Evolutionary conservation across 2,888 invertebrate genomes (phyloP).

Genomic region (Ophion slaviceki): DNA sequence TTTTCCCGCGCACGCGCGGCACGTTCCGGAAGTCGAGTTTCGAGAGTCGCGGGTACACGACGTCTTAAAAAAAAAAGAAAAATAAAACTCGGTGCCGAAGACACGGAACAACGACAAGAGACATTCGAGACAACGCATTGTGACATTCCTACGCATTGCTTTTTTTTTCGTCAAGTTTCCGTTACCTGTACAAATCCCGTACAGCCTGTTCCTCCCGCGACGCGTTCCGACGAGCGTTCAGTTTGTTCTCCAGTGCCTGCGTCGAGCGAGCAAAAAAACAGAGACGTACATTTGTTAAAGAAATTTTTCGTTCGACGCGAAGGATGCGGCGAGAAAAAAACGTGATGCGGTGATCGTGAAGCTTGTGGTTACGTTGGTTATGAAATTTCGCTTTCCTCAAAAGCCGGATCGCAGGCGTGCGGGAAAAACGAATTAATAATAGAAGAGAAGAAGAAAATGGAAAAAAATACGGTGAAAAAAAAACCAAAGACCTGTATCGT

Average conservation of each 20-base stretch:
- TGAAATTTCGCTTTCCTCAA: neutral
- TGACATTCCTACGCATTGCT: conserved; percentile 66
- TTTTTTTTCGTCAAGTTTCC: conserved; percentile 66
- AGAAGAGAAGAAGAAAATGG: conserved; percentile 49
- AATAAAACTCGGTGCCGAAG: conserved; percentile 29
- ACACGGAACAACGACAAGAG: conserved; percentile 60
- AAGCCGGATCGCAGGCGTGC: neutral
- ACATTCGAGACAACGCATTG: conserved; percentile 57
- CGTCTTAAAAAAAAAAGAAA: conserved; percentile 51
- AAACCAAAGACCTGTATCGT: conserved; percentile 79
- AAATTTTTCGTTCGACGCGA: too few relatives aligned
- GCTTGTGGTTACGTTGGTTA: neutral
- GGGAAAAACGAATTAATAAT: conserved; percentile 22
- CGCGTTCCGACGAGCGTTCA: conserved; percentile 81
- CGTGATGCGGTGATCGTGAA: neutral
- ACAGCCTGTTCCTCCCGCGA: conserved; percentile 82
- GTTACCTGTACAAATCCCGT: conserved; percentile 83
- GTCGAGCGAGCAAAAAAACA: conserved; percentile 58
- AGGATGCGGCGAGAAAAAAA: neutral
- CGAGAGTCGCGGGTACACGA: conserved; percentile 68
- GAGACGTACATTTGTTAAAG: too few relatives aligned
- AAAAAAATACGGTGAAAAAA: conserved; percentile 71
- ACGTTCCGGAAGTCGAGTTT: neutral
- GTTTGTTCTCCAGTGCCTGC: conserved; percentile 82
- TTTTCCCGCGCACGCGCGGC: neutral